phyloP scores from a whole-genome alignment of 2,888 invertebrate genomes.

The Vanessa cardui region DNA sequence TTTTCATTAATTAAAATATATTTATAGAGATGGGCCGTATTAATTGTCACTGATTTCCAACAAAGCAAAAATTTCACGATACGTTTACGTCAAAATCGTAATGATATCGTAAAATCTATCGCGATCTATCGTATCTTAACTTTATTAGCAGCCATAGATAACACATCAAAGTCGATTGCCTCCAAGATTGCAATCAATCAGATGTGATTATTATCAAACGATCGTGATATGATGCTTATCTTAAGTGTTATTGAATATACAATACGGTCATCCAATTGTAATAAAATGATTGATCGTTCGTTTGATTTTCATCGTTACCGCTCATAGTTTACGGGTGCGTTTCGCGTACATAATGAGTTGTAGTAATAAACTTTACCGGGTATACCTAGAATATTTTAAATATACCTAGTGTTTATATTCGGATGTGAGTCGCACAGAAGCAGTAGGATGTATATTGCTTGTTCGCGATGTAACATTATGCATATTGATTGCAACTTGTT shows the following conservation, averaged over 20 bases:
- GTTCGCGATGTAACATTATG: background rate
- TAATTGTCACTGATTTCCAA: too few species aligned
- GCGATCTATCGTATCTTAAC: conserved; percentile 32
- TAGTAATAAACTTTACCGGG: too few species aligned
- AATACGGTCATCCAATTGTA: background rate
- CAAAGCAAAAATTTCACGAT: background rate
- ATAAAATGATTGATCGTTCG: background rate
- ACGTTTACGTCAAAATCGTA: conserved; percentile 11
- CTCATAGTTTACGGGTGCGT: background rate
- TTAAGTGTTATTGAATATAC: conserved; percentile 23
- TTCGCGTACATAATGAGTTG: background rate
- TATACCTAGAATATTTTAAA: too few species aligned
- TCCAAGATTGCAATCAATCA: conserved; percentile 38
- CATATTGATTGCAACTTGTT: too few species aligned
- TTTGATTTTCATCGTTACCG: background rate
- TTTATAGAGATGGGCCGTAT: too few species aligned
- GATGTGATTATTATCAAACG: conserved; percentile 34
- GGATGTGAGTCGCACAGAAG: background rate
- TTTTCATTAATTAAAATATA: too few species aligned
- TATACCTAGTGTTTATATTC: background rate
- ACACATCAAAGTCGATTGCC: conserved; percentile 41
- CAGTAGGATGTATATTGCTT: conserved; percentile 5
- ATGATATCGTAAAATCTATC: conserved; percentile 25
- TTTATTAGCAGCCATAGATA: conserved; percentile 40
- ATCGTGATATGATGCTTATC: conserved; percentile 32